Evolutionary conservation across 2,888 invertebrate genomes (phyloP).

Genomic region (Biston stratarius): DNA sequence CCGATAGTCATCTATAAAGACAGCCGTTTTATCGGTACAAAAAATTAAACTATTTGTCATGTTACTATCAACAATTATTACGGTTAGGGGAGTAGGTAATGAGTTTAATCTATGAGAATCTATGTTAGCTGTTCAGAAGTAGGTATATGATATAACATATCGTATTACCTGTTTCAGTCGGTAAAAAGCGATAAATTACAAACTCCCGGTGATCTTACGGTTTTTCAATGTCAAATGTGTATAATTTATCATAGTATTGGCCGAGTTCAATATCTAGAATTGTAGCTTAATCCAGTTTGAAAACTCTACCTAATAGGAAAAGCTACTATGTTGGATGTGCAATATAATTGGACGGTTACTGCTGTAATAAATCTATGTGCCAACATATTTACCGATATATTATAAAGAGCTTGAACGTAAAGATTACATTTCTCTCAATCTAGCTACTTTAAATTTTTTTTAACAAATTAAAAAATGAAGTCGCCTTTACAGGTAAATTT

Average conservation of each 20-base stretch:
- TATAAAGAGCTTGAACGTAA: conserved; percentile 7
- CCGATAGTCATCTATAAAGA: conserved; percentile 33
- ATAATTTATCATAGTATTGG: conserved; percentile 31
- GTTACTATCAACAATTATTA: conserved; percentile 61
- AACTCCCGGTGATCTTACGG: conserved; percentile 3
- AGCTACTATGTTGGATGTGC: conserved; percentile 25
- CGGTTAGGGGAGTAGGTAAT: conserved; percentile 63
- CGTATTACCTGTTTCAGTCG: conserved; percentile 7
- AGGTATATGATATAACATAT: conserved; percentile 21
- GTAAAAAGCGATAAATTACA: conserved; percentile 21
- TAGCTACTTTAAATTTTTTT: conserved; percentile 11
- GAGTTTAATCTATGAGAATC: conserved; percentile 61
- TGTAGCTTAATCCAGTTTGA: neutral
- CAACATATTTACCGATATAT: conserved; percentile 4
- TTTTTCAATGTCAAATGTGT: conserved; percentile 31
- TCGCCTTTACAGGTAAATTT: neutral
- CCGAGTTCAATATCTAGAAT: conserved; percentile 9
- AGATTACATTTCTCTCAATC: neutral
- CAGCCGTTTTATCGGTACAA: conserved; percentile 50
- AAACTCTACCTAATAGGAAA: neutral
- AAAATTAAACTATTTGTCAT: conserved; percentile 50
- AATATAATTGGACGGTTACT: conserved; percentile 23
- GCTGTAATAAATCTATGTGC: conserved; percentile 21
- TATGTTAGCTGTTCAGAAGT: conserved; percentile 49
- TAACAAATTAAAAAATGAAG: conserved; percentile 7